Base-by-base conservation (phyloP, 2,113 vertebrate species). In the Pithys albifrons region DNA sequence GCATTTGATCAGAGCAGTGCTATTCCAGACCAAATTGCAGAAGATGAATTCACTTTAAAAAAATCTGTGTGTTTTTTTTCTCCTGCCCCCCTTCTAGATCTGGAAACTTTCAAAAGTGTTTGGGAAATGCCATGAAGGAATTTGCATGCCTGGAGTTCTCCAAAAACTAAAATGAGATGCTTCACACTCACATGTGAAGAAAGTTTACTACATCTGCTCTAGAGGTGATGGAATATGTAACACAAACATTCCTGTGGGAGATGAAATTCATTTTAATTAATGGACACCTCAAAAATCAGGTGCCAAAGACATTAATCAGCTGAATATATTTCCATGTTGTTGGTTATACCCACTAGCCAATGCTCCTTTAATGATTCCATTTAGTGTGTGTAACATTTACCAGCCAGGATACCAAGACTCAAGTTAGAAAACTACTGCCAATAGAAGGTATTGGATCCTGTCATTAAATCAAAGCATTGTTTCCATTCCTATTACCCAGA, bases 201-300 rank as follows among this genome's bases (percentile, higher is more conserved):
- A 91, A 85, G 7, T 10, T 69, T 77, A 54, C 65, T 87, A 4
- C 77, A 59, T 77, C 43, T 85, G 17, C 48, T 74, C 16, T 51
- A 94, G 31, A 31, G 59, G 59, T 51, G 75, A 57, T 92, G 58
- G 75, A 97, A 84, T 93, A 88, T 39, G 23, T 89, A 22, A 94
- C 45, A 86, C 85, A 86, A 19, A 45, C 1, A 0, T 54, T 94
- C 71, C 84, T 89, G 67, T 20, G 91, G 94, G 71, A 92, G 67
- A 82, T 10, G 19, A 92, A 93, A 90, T 92, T 54, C 2, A 52
- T 91, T 96, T 82, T 96, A 97, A 93, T 97, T 97, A 97, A 96
- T 93, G 78, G 49, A 93, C 62, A 92, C 28, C 58, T 97, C 92
- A 97, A 95, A 97, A 97, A 94, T 93, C 89, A 76, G 69, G 72